These are phyloP conservation scores for Drosophila eohydei DNA, from an alignment of 2,888 invertebrate genomes.

Conservation along the genomic window DNA sequence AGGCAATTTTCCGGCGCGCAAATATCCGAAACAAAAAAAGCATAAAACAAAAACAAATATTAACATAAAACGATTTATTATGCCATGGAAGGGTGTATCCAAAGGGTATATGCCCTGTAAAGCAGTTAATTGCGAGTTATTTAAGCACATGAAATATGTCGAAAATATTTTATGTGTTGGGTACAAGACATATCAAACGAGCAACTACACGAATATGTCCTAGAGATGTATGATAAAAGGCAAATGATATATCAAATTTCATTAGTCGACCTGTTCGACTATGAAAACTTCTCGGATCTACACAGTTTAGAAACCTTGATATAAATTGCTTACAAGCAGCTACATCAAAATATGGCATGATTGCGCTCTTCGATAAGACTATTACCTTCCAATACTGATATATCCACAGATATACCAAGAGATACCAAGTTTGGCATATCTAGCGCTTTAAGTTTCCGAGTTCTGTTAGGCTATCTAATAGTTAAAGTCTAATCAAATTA, in stretches of 20 bases:
- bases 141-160: neutral
- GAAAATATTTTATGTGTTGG: neutral
- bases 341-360: too few relatives aligned
- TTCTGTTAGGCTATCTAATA: too few relatives aligned
- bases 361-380: too few relatives aligned
- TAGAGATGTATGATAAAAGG: neutral
- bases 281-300: neutral
- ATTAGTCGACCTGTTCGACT: neutral
- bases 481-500: too few relatives aligned
- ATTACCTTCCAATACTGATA: too few relatives aligned
- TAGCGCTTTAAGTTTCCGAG: too few relatives aligned
- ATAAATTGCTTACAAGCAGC: too few relatives aligned
- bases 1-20: constrained; percentile 44
- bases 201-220: neutral
- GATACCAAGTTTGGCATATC: too few relatives aligned
- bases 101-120: neutral
- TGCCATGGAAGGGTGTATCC: neutral
- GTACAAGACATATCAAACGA: neutral
- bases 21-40: constrained; percentile 18
- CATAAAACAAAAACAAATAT: constrained; percentile 17
- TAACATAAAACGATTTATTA: constrained; percentile 21
- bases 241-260: neutral
- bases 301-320: too few relatives aligned
- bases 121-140: neutral
- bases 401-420: too few relatives aligned